phyloP scores from a whole-genome alignment of 1,140 invertebrate genomes.

The Homarus americanus region DNA sequence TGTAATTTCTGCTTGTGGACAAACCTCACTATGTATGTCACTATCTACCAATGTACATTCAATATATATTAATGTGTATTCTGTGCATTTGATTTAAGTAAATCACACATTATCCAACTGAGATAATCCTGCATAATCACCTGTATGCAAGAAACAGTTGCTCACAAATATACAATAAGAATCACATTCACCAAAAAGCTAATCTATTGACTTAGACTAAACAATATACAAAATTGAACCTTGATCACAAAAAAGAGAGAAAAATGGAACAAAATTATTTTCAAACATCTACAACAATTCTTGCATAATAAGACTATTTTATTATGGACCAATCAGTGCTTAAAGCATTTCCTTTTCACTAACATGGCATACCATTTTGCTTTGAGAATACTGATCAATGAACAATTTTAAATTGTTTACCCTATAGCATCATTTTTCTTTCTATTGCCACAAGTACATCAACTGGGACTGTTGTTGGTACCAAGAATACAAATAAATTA shows the following conservation, averaged over 20 bases:
- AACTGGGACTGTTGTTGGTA: constrained; percentile 20
- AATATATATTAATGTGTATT: constrained; percentile 69
- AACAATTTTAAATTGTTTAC: constrained; percentile 47
- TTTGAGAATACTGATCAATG: constrained; percentile 26
- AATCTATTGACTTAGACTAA: constrained; percentile 65
- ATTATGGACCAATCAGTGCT: constrained; percentile 43
- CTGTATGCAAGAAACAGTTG: constrained; percentile 65
- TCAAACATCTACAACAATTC: constrained; percentile 42
- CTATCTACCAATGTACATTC: constrained; percentile 70
- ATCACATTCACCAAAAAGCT: constrained; percentile 68
- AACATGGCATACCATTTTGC: constrained; percentile 8
- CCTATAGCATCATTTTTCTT: constrained; percentile 30
- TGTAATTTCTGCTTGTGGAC: constrained; percentile 59
- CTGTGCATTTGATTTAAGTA: constrained; percentile 60
- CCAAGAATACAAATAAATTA: constrained; percentile 18
- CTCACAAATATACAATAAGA: constrained; percentile 71
- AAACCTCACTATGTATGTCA: constrained; percentile 59
- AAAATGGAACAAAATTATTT: constrained; percentile 26
- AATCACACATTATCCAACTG: constrained; percentile 71
- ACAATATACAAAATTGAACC: constrained; percentile 53
- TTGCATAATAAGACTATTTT: constrained; percentile 23
- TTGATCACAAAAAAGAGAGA: constrained; percentile 52
- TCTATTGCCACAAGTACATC: constrained; percentile 50
- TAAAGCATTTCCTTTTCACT: constrained; percentile 3
- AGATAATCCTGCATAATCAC: constrained; percentile 61